Percentiles rank a stretch among this genome's conserved stretches.
Conservation (phyloP, 2,113 vertebrate genomes). For the Calonectris borealis region DNA sequence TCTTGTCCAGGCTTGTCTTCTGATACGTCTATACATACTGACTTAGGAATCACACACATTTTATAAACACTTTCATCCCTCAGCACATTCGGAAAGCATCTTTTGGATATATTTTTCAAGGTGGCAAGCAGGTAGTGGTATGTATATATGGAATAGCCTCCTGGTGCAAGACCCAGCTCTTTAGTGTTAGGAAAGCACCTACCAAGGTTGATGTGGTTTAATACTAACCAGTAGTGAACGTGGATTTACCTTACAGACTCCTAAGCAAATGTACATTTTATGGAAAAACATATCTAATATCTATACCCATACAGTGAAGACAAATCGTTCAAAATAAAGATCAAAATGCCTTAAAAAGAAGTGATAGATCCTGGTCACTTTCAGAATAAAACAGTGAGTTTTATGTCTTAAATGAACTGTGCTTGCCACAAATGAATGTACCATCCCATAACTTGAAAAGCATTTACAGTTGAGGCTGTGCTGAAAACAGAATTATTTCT, state of each 20-base stretch:
- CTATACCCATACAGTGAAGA: neutral
- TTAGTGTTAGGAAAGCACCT: neutral
- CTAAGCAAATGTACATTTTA: neutral
- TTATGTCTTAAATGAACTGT: neutral
- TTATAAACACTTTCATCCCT: neutral
- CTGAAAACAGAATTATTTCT: constrained; percentile 31
- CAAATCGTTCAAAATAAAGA: neutral
- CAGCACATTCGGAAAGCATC: neutral
- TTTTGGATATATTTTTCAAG: neutral
- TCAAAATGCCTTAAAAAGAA: neutral
- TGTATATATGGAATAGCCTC: neutral
- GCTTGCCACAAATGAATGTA: neutral
- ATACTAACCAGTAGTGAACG: neutral
- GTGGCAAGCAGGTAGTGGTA: neutral
- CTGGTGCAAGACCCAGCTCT: neutral
- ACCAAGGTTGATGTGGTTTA: neutral
- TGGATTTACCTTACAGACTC: neutral
- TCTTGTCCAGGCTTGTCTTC: neutral
- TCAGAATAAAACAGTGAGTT: neutral
- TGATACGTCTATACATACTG: neutral
- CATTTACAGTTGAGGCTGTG: neutral
- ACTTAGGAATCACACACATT: neutral
- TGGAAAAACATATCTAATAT: neutral
- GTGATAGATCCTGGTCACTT: neutral
- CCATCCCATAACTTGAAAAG: neutral